phyloP scores from a whole-genome alignment of 2,797 vertebrate species.

The Loris lydekkerianus region DNA sequence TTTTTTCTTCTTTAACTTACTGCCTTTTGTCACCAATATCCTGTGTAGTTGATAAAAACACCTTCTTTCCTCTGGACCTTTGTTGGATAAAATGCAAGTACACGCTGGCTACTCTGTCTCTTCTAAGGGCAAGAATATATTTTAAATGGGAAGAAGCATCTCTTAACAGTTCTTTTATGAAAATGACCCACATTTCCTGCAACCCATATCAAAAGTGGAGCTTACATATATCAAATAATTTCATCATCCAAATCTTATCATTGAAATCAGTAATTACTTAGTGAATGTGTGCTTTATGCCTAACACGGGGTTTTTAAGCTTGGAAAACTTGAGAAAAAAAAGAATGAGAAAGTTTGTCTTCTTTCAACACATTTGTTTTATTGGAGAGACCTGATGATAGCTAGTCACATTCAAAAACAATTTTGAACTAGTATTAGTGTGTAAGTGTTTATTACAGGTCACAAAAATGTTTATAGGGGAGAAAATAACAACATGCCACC shows the following conservation, averaged over 20 bases:
- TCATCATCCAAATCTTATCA: background rate
- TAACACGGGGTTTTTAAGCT: background rate
- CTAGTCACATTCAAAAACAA: background rate
- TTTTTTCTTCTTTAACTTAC: background rate
- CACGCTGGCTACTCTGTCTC: background rate
- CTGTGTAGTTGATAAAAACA: background rate
- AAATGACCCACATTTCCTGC: background rate
- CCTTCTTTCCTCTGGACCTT: accelerated
- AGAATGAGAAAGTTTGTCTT: background rate
- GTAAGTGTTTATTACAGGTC: background rate
- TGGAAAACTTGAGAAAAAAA: background rate
- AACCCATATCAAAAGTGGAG: background rate
- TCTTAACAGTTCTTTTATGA: background rate
- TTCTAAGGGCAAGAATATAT: background rate
- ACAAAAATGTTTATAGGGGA: background rate
- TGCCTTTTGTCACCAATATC: background rate
- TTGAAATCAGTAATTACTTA: background rate
- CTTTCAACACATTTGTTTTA: constrained; percentile 2
- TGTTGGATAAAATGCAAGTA: accelerated
- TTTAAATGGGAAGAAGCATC: background rate
- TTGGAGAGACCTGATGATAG: background rate
- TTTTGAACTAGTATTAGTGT: constrained; percentile 11
- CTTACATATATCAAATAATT: background rate
- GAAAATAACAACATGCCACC: constrained; percentile 22
- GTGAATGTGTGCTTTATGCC: background rate